Base-by-base conservation (phyloP, 2,888 invertebrate species). In the Onthophagus sagittarius region DNA sequence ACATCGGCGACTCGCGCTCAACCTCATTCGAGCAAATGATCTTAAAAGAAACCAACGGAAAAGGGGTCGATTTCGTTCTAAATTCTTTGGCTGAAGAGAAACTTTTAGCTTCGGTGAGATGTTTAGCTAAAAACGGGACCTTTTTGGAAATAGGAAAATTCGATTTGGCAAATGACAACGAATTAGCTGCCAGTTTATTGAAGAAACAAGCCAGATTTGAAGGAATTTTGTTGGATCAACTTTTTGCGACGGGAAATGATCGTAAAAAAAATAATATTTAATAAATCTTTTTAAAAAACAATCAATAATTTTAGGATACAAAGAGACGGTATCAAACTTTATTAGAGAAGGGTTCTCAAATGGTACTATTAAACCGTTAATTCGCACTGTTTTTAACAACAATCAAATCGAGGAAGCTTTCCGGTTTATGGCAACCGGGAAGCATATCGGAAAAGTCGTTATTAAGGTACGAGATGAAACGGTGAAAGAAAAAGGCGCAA, bases 81-180 rank as follows among this genome's bases (percentile, higher is more conserved):
- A n/a, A n/a, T n/a, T n/a, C n/a, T n/a, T n/a, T n/a, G n/a, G n/a
- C n/a, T n/a, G n/a, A n/a, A n/a, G n/a, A n/a, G n/a, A n/a, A n/a
- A n/a, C n/a, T n/a, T n/a, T n/a, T n/a, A n/a, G n/a, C 91, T 0
- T 91, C 91, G 0, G 82, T 91, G 0, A 86, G 90, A 1, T 92
- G 91, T 77, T 82, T 92, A 5, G 89, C 87, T 0, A 75, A 78
- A 1, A 84, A 87, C 0, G 91, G 95, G 5, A 87, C 91, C 74
- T 96, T 96, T 84, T 84, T 95, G 71, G 95, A 96, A 86, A 94
- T 96, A 74, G 95, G 95, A 69, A 95, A 95, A 85, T 93, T 91
- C 80, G 95, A 96, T 84, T 85, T 95, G 79, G 87, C 90, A 0
- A 87, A 87, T 71, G 91, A 95, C 80, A 91, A 84, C 76, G 83